These are phyloP conservation scores for Prionailurus bengalensis DNA, from an alignment of 2,113 vertebrate genomes.

Conservation along the genomic window DNA sequence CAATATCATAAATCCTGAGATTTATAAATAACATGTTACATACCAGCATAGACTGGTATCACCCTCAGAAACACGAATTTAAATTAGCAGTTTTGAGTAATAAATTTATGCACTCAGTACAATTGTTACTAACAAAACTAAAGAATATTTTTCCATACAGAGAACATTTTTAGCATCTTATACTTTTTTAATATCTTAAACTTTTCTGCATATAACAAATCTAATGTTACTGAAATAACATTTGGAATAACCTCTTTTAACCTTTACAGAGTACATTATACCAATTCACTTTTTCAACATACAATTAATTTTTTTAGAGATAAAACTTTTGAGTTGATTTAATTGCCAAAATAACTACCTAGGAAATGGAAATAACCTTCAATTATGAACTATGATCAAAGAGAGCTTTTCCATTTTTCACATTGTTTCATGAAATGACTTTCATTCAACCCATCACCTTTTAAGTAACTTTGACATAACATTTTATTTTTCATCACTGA, in stretches of 20 bases:
- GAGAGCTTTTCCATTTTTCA: constrained; percentile 73
- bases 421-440: constrained; percentile 81
- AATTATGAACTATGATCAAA: constrained; percentile 80
- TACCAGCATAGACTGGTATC: not conserved
- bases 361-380: constrained; percentile 83
- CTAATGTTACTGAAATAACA: constrained; percentile 73
- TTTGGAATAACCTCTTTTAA: constrained; percentile 77
- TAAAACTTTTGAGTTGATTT: constrained; percentile 81
- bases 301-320: constrained; percentile 83
- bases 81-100: not conserved
- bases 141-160: constrained; percentile 20
- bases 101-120: not conserved
- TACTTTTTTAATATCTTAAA: constrained; percentile 66
- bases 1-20: too few relatives aligned
- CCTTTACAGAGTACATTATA: constrained; percentile 75
- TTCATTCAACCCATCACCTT: constrained; percentile 69
- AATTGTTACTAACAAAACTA: constrained; percentile 47
- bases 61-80: not conserved
- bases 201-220: constrained; percentile 59
- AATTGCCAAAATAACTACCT: constrained; percentile 84
- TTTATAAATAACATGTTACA: not conserved
- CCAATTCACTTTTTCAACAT: constrained; percentile 74
- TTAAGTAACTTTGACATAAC: constrained; percentile 78
- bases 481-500: constrained; percentile 72
- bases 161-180: constrained; percentile 44